Conservation (phyloP, 2,797 vertebrate species). For the Gymnoscopelus microlampas region DNA sequence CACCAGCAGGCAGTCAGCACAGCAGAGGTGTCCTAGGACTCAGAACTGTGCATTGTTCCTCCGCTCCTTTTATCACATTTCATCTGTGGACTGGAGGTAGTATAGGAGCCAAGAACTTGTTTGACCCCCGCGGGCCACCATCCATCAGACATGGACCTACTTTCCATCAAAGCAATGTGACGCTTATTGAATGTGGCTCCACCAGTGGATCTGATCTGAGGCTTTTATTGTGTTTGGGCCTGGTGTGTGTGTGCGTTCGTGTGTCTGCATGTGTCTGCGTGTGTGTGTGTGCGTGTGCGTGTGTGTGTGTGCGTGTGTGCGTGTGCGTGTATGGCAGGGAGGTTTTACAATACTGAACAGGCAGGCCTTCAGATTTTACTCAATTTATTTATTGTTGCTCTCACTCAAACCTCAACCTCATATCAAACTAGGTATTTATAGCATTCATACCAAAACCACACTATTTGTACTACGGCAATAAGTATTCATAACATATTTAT, state of each 20-base stretch:
- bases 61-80: slow-evolving; percentile 10
- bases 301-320: no score
- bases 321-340: not conserved
- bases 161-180: slow-evolving; percentile 39
- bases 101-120: not conserved
- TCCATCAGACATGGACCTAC: slow-evolving; percentile 14
- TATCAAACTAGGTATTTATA: no score
- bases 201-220: slow-evolving; percentile 35
- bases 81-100: slow-evolving; percentile 8
- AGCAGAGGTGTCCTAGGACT: slow-evolving; percentile 10
- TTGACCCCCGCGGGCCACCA: slow-evolving; percentile 18
- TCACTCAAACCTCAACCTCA: not conserved
- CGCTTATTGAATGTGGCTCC: slow-evolving; percentile 45
- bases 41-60: slow-evolving; percentile 8
- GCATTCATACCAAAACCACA: not conserved
- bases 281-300: no score
- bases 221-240: slow-evolving; percentile 17
- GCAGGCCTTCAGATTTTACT: slow-evolving; percentile 2
- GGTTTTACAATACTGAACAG: slow-evolving; percentile 10
- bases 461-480: no score
- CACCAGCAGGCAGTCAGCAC: no score
- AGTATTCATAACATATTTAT: no score
- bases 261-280: no score
- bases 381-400: slow-evolving; percentile 18
- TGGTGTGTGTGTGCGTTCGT: not conserved